A percentile compares a stretch with the other conserved stretches of the same genome.
Evolutionary conservation across 35 echinoderm and acorn worm genomes (phyloP).

Genomic region (Diadema setosum): DNA sequence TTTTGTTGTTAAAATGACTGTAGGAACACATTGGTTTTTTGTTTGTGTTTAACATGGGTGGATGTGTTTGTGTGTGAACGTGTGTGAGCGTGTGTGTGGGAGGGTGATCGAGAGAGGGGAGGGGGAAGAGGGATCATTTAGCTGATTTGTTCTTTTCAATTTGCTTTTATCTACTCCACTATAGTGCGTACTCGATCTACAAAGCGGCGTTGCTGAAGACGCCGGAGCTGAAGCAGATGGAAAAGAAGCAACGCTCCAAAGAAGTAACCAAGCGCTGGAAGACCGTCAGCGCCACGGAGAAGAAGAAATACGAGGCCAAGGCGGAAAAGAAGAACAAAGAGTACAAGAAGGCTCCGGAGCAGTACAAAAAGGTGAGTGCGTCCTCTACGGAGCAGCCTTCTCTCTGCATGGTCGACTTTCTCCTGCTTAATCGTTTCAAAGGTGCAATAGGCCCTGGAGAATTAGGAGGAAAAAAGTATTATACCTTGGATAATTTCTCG

Average conservation of each 20-base stretch:
- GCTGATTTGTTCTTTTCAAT: too few relatives aligned
- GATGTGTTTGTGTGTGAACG: too few relatives aligned
- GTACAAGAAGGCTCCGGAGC: conserved; percentile 52
- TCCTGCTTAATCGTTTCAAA: background rate
- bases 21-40: too few relatives aligned
- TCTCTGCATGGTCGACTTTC: background rate
- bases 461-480: too few relatives aligned
- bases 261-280: conserved; percentile 49
- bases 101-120: too few relatives aligned
- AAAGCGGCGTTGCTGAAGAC: conserved; percentile 30
- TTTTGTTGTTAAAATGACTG: too few relatives aligned
- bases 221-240: conserved; percentile 17
- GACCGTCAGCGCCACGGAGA: conserved; percentile 31
- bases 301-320: conserved; percentile 61
- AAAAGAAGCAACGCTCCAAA: conserved; percentile 35
- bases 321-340: conserved; percentile 39
- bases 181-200: conserved; percentile 54
- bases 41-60: too few relatives aligned
- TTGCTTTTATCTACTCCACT: background rate
- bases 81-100: too few relatives aligned
- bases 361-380: conserved; percentile 55
- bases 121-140: too few relatives aligned
- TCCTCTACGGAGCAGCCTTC: background rate
- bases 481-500: too few relatives aligned
- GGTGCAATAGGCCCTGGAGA: too few relatives aligned